Evolutionary conservation across 1,140 invertebrate species (phyloP).

Genomic region (Caenorhabditis briggsae): DNA sequence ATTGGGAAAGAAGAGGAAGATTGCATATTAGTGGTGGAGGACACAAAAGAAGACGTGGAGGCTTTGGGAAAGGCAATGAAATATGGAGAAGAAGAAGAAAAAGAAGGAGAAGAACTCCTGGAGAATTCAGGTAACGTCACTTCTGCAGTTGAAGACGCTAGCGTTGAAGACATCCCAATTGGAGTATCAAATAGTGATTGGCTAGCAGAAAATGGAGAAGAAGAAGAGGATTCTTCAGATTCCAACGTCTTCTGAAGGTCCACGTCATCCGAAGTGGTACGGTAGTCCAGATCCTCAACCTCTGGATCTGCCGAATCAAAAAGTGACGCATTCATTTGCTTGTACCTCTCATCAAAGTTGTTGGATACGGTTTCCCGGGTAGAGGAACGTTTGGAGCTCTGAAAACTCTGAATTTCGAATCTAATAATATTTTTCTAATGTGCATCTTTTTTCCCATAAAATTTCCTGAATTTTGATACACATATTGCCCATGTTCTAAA

Average conservation of each 20-base stretch:
- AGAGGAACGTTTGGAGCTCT: slow-evolving; percentile 18
- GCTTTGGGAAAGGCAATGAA: background rate
- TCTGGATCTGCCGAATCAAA: slow-evolving; percentile 1
- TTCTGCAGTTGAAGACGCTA: background rate
- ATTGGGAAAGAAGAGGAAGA: background rate
- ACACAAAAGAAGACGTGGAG: background rate
- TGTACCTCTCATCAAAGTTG: slow-evolving; percentile 20
- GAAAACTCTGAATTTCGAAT: background rate
- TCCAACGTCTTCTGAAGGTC: background rate
- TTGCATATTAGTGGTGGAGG: background rate
- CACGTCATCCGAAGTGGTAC: slow-evolving; percentile 6
- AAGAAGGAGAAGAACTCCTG: background rate
- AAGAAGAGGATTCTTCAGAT: background rate
- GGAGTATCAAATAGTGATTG: background rate
- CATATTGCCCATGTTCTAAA: too few species aligned
- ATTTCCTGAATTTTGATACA: too few species aligned
- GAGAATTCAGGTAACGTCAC: background rate
- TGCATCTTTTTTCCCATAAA: too few species aligned
- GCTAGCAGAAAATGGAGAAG: background rate
- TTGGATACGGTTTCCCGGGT: background rate
- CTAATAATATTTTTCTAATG: too few species aligned
- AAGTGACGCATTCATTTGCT: background rate
- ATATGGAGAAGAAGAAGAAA: background rate
- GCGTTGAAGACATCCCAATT: background rate
- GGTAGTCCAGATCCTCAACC: background rate